Evolutionary conservation across 2,113 vertebrate species (phyloP).

Genomic region (Damaliscus lunatus): DNA sequence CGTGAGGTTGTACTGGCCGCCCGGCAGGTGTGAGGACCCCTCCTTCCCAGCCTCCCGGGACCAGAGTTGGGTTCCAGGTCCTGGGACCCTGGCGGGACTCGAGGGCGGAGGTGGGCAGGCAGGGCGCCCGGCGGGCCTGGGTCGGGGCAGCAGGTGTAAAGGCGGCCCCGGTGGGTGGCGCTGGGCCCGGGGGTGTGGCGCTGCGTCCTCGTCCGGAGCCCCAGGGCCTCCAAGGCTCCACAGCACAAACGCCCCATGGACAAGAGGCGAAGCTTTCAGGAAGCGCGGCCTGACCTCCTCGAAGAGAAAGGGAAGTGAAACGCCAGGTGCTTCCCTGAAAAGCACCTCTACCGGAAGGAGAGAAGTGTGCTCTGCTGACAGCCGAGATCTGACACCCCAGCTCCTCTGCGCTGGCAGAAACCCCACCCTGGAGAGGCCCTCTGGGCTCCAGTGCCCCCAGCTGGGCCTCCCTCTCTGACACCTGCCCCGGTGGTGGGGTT

Average conservation of each 20-base stretch:
- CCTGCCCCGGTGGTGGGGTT: not conserved
- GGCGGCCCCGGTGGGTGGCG: rapidly evolving
- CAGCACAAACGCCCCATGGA: rapidly evolving
- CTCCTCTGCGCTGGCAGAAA: not conserved
- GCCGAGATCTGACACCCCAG: rapidly evolving
- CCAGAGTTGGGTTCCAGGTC: rapidly evolving
- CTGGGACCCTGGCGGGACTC: not conserved
- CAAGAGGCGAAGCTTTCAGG: not conserved
- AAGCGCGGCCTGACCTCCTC: rapidly evolving
- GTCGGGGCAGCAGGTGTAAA: rapidly evolving
- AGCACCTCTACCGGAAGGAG: too few relatives aligned
- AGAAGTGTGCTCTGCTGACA: not conserved
- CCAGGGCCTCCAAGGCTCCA: not conserved
- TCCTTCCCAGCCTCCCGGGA: not conserved
- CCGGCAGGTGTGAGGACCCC: rapidly evolving
- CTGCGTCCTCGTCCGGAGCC: rapidly evolving
- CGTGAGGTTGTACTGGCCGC: rapidly evolving
- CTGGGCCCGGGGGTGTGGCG: too few relatives aligned
- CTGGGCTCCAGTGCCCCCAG: rapidly evolving
- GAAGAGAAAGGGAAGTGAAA: not conserved
- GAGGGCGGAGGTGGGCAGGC: rapidly evolving
- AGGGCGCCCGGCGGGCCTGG: rapidly evolving
- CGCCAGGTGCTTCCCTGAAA: not conserved
- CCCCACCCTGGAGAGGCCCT: too few relatives aligned
- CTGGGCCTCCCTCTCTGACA: too few relatives aligned